These are phyloP conservation scores for Diadophis punctatus DNA, from an alignment of 2,113 vertebrate species.

Conservation along the genomic window DNA sequence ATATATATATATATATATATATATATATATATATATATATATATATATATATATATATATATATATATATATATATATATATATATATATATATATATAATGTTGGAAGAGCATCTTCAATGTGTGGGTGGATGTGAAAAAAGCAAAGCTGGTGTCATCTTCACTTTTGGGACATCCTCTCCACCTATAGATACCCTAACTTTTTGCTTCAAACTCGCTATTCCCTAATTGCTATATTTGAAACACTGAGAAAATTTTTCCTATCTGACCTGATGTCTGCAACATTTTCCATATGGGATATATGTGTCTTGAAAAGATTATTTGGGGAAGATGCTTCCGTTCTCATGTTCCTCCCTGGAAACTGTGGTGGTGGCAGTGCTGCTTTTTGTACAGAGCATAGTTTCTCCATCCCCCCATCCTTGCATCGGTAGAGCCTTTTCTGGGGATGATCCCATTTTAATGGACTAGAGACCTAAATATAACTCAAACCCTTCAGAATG, in stretches of 20 bases:
- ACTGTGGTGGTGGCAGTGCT: background rate
- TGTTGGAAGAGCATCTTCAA: background rate
- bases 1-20: no score
- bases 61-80: no score
- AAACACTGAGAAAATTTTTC: background rate
- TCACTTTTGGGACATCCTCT: background rate
- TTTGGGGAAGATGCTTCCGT: background rate
- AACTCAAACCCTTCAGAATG: background rate
- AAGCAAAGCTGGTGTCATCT: background rate
- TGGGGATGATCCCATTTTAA: background rate
- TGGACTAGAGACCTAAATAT: background rate
- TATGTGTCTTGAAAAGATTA: background rate
- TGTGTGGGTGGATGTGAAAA: background rate
- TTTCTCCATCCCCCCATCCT: background rate
- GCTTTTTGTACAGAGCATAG: background rate
- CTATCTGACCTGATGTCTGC: background rate
- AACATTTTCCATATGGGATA: background rate
- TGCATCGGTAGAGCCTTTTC: background rate
- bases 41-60: no score
- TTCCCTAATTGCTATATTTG: background rate
- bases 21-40: no score
- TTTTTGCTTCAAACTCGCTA: background rate
- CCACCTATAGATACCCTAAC: background rate
- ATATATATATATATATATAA: no score
- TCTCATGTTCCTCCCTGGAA: background rate